Evolutionary conservation across 2,797 vertebrate species (phyloP), one percentile per base, ranked within the genome.

Genomic region (Rhadinocentrus ornatus): DNA sequence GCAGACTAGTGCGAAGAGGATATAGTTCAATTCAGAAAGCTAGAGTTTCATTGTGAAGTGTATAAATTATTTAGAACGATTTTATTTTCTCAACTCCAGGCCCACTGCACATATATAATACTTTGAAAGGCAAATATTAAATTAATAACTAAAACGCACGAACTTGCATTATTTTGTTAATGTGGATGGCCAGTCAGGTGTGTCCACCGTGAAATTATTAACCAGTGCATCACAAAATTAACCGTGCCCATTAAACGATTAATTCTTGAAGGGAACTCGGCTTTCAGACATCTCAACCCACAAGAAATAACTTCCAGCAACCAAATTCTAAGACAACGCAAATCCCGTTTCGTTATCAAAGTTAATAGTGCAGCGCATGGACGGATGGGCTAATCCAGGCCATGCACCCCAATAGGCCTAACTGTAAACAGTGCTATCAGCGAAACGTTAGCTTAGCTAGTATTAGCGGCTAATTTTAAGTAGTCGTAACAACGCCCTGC

Each of bases 341-440:
- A 6, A 2, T 27, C 6, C 31, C n/a, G 0, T 0, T 62, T 11
- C 2, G 29, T 41, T n/a, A 27, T 4, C n/a, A n/a, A 7, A 9
- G 12, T 24, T 59, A 53, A 35, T 27, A 18, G 16, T 11, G 18
- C 4, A n/a, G n/a, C 44, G 79, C 62, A 52, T 13, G 31, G 0
- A 52, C 11, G 31, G 0, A 15, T 52, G 2, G 0, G n/a, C 24
- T 1, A 7, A 44, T 4, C 15, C 31, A 16, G 26, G 10, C 39
- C 18, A 7, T 10, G 54, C 54, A 20, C 37, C 55, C 52, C 10
- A 6, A 1, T 59, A 86, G 89, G 89, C 89, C 88, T 67, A 1
- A 66, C 52, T 62, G 77, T 89, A 89, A 91, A 91, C 87, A 88
- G 12, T 3, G 62, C 27, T 59, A 69, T 41, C 48, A 59, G 37